phyloP scores from a whole-genome alignment of 2,113 vertebrate genomes.

The Mesembrinibis cayennensis region DNA sequence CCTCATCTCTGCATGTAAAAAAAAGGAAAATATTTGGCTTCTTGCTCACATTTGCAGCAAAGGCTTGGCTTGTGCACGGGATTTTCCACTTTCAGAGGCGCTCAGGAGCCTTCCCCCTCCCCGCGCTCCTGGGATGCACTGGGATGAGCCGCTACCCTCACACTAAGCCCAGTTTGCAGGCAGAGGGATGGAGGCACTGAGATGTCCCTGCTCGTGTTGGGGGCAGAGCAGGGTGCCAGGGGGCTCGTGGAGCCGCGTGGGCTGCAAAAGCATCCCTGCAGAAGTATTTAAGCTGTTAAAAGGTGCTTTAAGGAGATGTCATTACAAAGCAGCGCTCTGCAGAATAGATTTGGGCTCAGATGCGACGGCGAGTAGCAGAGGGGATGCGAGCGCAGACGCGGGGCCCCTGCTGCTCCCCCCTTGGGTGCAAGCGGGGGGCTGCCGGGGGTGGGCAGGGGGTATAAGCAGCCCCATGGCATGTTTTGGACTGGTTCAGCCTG shows the following conservation, averaged over 20 bases:
- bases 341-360: conserved; percentile 56
- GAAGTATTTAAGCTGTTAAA: conserved; percentile 18
- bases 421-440: neutral
- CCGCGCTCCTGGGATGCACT: rapidly evolving
- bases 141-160: neutral
- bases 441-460: neutral
- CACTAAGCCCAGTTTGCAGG: neutral
- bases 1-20: neutral
- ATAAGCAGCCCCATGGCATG: rapidly evolving
- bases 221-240: neutral
- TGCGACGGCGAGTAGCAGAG: neutral
- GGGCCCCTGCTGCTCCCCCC: neutral
- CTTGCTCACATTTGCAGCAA: neutral
- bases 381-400: neutral
- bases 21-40: neutral
- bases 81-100: neutral
- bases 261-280: neutral
- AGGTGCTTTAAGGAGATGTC: neutral
- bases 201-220: neutral
- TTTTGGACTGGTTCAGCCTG: neutral
- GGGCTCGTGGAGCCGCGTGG: rapidly evolving
- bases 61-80: neutral
- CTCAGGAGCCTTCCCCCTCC: neutral
- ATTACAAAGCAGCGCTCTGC: conserved; percentile 19
- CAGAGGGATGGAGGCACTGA: neutral